phyloP scores from a whole-genome alignment of 2,113 vertebrate genomes.

The Asarcornis scutulata region DNA sequence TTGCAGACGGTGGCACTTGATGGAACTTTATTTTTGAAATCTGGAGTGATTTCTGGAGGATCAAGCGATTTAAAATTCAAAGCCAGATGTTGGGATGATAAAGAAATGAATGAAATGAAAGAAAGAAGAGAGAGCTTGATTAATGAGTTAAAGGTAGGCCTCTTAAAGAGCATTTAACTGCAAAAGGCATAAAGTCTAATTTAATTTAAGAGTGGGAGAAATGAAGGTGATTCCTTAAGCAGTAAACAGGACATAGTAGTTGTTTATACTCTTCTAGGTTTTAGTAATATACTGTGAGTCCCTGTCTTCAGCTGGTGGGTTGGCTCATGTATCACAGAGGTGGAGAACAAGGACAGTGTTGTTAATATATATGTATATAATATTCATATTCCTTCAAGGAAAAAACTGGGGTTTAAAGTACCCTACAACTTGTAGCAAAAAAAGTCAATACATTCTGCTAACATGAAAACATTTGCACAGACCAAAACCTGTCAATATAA shows the following conservation, averaged over 20 bases:
- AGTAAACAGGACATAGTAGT: not conserved
- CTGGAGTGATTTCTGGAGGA: slow-evolving; percentile 94
- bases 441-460: not conserved
- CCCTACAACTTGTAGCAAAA: not conserved
- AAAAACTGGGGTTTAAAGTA: not conserved
- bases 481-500: not conserved
- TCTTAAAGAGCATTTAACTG: not conserved
- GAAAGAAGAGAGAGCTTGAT: slow-evolving; percentile 81
- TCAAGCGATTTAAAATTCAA: slow-evolving; percentile 87
- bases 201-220: not conserved
- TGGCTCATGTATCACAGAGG: not conserved
- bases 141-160: slow-evolving; percentile 85
- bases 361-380: not conserved
- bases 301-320: not conserved
- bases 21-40: slow-evolving; percentile 93
- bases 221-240: not conserved
- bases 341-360: rapidly evolving
- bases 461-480: not conserved
- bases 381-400: not conserved
- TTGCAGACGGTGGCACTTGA: slow-evolving; percentile 91
- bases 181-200: not conserved
- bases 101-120: slow-evolving; percentile 84
- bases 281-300: not conserved
- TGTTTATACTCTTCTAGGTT: not conserved
- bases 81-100: slow-evolving; percentile 92